A percentile compares a stretch with the other conserved stretches of the same genome.
phyloP scores from a whole-genome alignment of 1,140 invertebrate genomes.

The Listronotus bonariensis region DNA sequence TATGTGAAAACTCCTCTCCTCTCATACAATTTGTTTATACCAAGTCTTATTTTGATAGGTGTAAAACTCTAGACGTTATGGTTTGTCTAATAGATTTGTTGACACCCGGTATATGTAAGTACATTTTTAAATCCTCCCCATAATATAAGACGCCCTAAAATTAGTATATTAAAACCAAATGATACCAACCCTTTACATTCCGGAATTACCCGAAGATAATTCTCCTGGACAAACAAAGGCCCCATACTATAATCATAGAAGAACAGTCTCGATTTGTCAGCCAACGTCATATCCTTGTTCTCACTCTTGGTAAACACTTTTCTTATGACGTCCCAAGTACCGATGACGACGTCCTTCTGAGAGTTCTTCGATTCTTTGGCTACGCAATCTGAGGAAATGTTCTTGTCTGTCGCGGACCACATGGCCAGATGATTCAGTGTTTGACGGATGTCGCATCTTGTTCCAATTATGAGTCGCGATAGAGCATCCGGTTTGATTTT shows the following conservation, averaged over 20 bases:
- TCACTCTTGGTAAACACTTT: conserved; percentile 87
- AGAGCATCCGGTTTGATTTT: conserved; percentile 78
- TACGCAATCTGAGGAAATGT: conserved; percentile 57
- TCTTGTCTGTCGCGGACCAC: conserved; percentile 66
- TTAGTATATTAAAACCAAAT: too few relatives aligned
- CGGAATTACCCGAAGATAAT: conserved; percentile 82
- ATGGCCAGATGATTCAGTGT: conserved; percentile 87
- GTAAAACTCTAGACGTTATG: too few relatives aligned
- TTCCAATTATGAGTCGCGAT: conserved; percentile 82
- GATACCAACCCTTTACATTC: conserved; percentile 30
- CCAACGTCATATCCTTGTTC: conserved; percentile 78
- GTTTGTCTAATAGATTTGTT: too few relatives aligned
- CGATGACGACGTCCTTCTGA: conserved; percentile 86
- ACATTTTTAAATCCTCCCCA: too few relatives aligned
- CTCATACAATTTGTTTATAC: too few relatives aligned
- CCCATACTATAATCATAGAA: conserved; percentile 96
- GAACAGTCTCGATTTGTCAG: conserved; percentile 91
- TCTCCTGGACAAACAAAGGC: conserved; percentile 97
- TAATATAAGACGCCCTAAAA: too few relatives aligned
- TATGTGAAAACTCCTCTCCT: too few relatives aligned
- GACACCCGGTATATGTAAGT: too few relatives aligned
- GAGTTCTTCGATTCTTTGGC: conserved; percentile 62
- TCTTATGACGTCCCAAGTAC: conserved; percentile 91
- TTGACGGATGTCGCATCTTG: conserved; percentile 94
- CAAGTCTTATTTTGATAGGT: too few relatives aligned